phyloP scores from a whole-genome alignment of 2,113 vertebrate species.

The Podocnemis expansa region DNA sequence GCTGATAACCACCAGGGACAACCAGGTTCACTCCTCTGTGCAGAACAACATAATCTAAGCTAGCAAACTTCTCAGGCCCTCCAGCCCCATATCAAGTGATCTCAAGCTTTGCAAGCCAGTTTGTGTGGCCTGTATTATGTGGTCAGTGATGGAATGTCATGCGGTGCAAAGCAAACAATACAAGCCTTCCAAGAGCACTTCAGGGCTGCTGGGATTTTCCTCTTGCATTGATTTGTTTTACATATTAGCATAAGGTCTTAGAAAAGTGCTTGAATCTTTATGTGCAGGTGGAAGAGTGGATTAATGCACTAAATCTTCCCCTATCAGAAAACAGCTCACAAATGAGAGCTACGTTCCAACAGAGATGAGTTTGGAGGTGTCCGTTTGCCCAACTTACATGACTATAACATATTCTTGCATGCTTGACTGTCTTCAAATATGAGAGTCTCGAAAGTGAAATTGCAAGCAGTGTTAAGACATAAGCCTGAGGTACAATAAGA shows the following conservation, averaged over 20 bases:
- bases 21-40: background rate
- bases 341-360: background rate
- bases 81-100: background rate
- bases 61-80: background rate
- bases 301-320: background rate
- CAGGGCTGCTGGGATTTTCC: rapidly evolving
- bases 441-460: background rate
- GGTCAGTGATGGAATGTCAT: rapidly evolving
- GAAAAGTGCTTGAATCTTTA: background rate
- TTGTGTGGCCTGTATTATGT: background rate
- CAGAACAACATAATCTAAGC: background rate
- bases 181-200: background rate
- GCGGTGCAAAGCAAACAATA: background rate
- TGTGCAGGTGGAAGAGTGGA: background rate
- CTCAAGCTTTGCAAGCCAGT: background rate
- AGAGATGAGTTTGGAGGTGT: background rate
- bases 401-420: background rate
- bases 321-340: background rate
- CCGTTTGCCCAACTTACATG: background rate
- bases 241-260: background rate
- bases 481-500: background rate
- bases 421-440: background rate
- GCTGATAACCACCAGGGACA: background rate
- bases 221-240: background rate
- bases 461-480: background rate